Conservation (phyloP, 2,888 invertebrate species). For the Callinectes sapidus region DNA sequence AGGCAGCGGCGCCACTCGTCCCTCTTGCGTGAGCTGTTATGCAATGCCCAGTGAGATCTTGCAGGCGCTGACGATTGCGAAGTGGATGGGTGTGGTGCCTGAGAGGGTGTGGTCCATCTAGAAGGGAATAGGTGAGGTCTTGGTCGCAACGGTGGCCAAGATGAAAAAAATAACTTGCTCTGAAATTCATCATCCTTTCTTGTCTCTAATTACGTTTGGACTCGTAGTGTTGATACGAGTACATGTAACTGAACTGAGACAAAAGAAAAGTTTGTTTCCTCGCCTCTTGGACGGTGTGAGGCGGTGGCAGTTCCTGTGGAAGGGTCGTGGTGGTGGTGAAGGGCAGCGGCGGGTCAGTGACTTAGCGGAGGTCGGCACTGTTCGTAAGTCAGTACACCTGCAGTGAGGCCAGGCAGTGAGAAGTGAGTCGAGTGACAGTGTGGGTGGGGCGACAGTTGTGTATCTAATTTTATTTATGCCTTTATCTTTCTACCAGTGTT, state of each 20-base stretch:
- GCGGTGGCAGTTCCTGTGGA: not conserved
- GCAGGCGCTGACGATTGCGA: not conserved
- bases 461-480: not conserved
- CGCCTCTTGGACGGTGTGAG: not conserved
- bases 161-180: not conserved
- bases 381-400: not conserved
- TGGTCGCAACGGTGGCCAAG: not conserved
- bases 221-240: not conserved
- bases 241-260: not conserved
- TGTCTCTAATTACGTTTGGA: not conserved
- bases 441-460: not conserved
- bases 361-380: not conserved
- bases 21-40: slow-evolving; percentile 38
- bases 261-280: not conserved
- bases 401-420: not conserved
- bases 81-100: slow-evolving; percentile 29
- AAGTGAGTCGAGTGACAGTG: not conserved
- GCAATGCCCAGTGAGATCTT: slow-evolving; percentile 20
- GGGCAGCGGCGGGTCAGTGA: slow-evolving; percentile 14
- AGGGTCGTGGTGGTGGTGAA: not conserved
- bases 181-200: not conserved
- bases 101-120: not conserved
- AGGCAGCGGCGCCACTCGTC: slow-evolving; percentile 3
- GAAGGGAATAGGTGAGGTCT: not conserved
- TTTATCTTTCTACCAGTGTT: not conserved